Conservation (phyloP, 2,113 vertebrate genomes). For the Eclectus roratus region DNA sequence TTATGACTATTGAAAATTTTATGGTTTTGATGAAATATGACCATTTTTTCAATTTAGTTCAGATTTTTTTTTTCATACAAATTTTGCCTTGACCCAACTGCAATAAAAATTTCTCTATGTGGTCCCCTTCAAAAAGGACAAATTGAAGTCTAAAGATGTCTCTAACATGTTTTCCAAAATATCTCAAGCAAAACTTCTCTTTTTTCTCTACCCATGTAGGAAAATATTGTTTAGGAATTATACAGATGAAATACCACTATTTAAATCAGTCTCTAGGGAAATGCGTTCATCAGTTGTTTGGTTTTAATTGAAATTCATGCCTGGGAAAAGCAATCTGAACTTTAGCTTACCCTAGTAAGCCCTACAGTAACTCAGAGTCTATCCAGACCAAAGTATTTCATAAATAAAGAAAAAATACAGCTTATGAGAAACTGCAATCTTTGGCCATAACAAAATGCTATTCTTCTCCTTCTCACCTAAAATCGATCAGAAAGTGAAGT, state of each 20-base stretch:
- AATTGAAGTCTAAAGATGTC: not conserved
- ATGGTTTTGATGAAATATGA: not conserved
- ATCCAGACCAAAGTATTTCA: not conserved
- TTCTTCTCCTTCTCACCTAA: conserved; percentile 33
- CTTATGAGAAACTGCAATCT: not conserved
- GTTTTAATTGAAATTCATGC: conserved; percentile 5
- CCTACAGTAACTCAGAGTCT: conserved; percentile 5
- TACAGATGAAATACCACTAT: not conserved
- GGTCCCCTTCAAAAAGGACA: not conserved
- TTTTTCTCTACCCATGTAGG: not conserved
- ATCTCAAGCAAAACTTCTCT: not conserved
- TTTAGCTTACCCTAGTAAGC: not conserved
- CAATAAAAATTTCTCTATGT: not conserved
- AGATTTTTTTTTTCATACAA: not conserved
- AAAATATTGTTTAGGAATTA: not conserved
- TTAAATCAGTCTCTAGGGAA: not conserved
- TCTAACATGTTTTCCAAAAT: not conserved
- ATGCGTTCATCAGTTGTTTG: not conserved
- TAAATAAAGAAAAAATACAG: conserved; percentile 25
- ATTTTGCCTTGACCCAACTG: not conserved
- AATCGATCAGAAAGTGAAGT: not conserved
- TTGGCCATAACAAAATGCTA: not conserved
- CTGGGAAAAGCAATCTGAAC: conserved; percentile 8
- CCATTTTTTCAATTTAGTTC: not conserved
- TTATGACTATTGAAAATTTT: not conserved